phyloP scores from a whole-genome alignment of 2,113 vertebrate species.

The Condylura cristata region DNA sequence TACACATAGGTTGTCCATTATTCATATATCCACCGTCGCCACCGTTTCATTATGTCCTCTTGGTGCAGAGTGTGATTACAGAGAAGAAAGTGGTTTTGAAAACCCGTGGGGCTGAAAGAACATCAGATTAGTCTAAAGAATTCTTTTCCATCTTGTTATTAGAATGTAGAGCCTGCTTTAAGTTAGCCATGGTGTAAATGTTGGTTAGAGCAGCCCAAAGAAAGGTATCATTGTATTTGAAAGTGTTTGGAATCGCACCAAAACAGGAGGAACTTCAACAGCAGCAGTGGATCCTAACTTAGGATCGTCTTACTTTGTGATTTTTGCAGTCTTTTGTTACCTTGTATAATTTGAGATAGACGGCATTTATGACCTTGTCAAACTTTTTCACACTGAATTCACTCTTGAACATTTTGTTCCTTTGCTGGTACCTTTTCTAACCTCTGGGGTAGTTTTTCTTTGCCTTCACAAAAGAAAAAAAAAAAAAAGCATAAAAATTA shows the following conservation, averaged over 20 bases:
- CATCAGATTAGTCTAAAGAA: neutral
- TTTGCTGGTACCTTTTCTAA: neutral
- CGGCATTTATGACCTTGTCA: neutral
- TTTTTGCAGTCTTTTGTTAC: neutral
- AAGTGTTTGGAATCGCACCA: neutral
- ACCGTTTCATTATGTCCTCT: neutral
- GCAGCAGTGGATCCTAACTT: neutral
- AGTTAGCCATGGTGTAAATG: neutral
- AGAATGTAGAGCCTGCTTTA: neutral
- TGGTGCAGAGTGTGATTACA: neutral
- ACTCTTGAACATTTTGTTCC: neutral
- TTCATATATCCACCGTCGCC: neutral
- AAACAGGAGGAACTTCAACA: neutral
- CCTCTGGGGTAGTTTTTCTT: neutral
- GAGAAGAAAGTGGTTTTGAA: neutral
- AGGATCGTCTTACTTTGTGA: neutral
- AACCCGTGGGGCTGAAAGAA: neutral
- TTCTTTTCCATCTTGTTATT: slow-evolving; percentile 16
- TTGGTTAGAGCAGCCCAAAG: neutral
- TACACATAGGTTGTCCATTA: neutral
- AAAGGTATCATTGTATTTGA: neutral
- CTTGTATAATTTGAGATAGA: neutral
- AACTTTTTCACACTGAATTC: neutral
- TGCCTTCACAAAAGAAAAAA: neutral
- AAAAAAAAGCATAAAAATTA: neutral